Evolutionary conservation across 1,140 invertebrate species (phyloP), one percentile per base, ranked within the genome.

Genomic region (Chironomus striatipennis): DNA sequence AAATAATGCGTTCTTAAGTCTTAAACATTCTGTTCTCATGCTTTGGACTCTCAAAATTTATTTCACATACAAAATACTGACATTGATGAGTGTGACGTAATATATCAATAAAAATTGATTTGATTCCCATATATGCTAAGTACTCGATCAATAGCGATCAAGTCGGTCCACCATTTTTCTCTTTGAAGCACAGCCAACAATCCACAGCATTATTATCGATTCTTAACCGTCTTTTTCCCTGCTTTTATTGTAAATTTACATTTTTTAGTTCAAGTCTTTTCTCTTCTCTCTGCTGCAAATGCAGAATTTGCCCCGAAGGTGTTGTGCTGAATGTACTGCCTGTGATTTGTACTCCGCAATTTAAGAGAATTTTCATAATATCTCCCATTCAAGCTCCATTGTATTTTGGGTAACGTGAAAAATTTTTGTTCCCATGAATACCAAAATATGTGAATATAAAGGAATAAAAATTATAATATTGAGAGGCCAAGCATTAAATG

Each of bases 311-410:
- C 47, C 47, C n/a, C 47, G 10, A n/a, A 57, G 47, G 47, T n/a
- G n/a, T n/a, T 57, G 12, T 57, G 24, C 24, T 57, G 47, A 57
- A 57, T 34, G 24, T 57, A 57, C 47, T n/a, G 47, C 12, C 12
- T n/a, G 47, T n/a, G 47, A 57, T 57, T 57, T 57, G 47, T 57
- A n/a, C 47, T 57, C 47, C 47, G 47, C 47, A 57, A 57, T 57
- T 34, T 34, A 34, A 34, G 24, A 34, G 24, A 34, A 34, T 34
- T 57, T 57, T 57, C 47, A 57, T 57, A 57, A 57, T 47, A 47
- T 57, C 47, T 57, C 47, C n/a, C 47, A n/a, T 57, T 57, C n/a
- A 15, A 34, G 24, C 24, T 15, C 47, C 47, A 57, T 57, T 57
- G 47, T 57, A 57, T 57, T 57, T 57, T n/a, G 47, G 47, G 12